Percentiles rank a stretch among this genome's conserved stretches.
These are phyloP conservation scores for Hydrolagus colliei DNA, from an alignment of 2,797 vertebrate genomes.

Conservation along the genomic window DNA sequence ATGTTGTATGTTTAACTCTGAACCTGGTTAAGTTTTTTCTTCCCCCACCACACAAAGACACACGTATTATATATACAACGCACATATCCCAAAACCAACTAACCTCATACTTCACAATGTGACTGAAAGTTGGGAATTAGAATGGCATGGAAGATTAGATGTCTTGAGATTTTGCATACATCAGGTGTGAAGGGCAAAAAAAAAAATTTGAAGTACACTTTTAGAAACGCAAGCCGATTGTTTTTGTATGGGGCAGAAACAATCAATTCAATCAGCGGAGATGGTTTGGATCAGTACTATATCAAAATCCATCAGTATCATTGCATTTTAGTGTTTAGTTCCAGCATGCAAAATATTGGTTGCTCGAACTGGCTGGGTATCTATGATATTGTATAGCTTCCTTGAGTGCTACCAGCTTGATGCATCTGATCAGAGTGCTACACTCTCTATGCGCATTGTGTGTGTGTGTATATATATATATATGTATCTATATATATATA, in stretches of 20 bases:
- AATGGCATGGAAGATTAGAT: no score
- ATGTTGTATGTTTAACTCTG: neutral
- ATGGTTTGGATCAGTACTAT: no score
- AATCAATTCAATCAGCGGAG: no score
- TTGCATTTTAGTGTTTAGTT: slow-evolving; percentile 1
- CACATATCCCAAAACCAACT: neutral
- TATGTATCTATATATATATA: neutral
- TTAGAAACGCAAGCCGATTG: neutral
- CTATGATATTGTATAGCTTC: neutral
- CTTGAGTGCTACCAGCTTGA: slow-evolving; percentile 12
- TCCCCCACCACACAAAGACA: no score
- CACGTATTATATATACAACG: no score
- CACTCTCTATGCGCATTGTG: neutral
- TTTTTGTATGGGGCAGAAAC: neutral
- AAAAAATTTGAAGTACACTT: neutral
- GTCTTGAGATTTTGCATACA: neutral
- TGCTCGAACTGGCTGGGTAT: slow-evolving; percentile 7
- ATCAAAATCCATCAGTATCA: neutral
- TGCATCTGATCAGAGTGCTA: neutral
- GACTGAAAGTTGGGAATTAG: neutral
- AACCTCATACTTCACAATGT: no score
- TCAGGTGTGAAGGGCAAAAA: neutral
- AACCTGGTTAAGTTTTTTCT: neutral
- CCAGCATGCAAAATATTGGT: neutral
- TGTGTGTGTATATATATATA: neutral